Percentiles rank a stretch among this genome's conserved stretches.
These are phyloP conservation scores for Hexactinellida sp. DNA, from an alignment of 37 sponge, comb jelly and placozoan species.

Conservation along the genomic window DNA sequence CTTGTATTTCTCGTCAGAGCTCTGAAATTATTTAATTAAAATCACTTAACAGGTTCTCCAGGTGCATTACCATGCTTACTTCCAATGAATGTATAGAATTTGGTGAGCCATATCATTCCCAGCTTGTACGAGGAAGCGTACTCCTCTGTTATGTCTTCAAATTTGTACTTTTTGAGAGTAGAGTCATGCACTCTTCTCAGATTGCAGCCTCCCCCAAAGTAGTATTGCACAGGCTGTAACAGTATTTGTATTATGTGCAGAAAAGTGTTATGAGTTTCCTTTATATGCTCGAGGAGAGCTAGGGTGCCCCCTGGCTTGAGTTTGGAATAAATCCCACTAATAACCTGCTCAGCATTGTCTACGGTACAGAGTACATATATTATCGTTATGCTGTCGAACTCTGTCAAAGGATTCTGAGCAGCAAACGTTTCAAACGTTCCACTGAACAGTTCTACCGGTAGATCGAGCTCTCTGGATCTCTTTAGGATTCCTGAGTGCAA, in stretches of 20 bases:
- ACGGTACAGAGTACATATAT: background rate
- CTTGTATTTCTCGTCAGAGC: too few relatives aligned
- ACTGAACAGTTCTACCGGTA: background rate
- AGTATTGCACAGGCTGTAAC: background rate
- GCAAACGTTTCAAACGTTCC: background rate
- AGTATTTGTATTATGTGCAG: background rate
- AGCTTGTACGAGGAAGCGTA: background rate
- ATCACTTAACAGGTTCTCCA: too few relatives aligned
- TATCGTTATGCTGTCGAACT: background rate
- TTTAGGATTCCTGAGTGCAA: background rate
- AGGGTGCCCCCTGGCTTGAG: background rate
- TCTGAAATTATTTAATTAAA: too few relatives aligned
- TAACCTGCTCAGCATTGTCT: background rate
- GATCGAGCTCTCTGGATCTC: background rate
- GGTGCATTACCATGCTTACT: too few relatives aligned
- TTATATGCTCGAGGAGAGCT: background rate
- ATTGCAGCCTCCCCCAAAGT: background rate
- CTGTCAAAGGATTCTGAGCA: background rate
- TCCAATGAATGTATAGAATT: background rate
- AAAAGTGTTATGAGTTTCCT: background rate
- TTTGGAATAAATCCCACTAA: background rate
- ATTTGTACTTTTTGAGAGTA: background rate
- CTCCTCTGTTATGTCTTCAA: background rate
- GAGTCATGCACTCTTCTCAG: background rate
- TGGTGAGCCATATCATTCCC: background rate